phyloP scores from a whole-genome alignment of 2,888 invertebrate species.

The Acrobasis suavella region DNA sequence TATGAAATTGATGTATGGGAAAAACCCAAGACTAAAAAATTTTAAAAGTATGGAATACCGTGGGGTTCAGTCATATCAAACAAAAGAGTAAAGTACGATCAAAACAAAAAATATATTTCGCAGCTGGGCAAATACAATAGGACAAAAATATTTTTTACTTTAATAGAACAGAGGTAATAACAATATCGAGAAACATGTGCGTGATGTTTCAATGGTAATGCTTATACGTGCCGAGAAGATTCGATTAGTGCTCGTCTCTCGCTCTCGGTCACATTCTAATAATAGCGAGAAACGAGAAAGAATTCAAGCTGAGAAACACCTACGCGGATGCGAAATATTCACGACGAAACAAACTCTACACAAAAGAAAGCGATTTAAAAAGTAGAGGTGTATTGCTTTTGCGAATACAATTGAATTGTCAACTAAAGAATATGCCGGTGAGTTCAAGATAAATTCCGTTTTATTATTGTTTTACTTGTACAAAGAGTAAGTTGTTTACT shows the following conservation, averaged over 20 bases:
- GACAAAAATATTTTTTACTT: not conserved
- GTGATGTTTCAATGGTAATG: slow-evolving; percentile 36
- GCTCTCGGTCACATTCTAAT: slow-evolving; percentile 48
- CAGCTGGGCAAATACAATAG: not conserved
- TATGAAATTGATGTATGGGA: no score
- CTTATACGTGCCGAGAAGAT: slow-evolving; percentile 40
- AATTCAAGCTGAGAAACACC: slow-evolving; percentile 41
- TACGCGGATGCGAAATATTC: slow-evolving; percentile 32
- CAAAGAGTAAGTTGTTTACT: no score
- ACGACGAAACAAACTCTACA: slow-evolving; percentile 12
- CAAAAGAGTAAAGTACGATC: not conserved
- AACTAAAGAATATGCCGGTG: no score
- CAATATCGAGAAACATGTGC: slow-evolving; percentile 22
- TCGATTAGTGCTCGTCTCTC: slow-evolving; percentile 34
- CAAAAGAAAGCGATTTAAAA: not conserved
- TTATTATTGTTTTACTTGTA: no score
- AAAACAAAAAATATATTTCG: slow-evolving; percentile 3
- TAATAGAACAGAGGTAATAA: not conserved
- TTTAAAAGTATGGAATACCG: not conserved
- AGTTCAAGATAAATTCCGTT: no score
- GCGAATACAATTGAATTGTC: no score
- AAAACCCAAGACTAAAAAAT: slow-evolving; percentile 24
- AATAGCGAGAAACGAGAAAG: slow-evolving; percentile 51
- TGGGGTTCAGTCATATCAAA: slow-evolving; percentile 2
- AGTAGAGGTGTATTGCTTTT: not conserved